phyloP scores from a whole-genome alignment of 2,888 invertebrate genomes.

The Carpatolechia fugitivella region DNA sequence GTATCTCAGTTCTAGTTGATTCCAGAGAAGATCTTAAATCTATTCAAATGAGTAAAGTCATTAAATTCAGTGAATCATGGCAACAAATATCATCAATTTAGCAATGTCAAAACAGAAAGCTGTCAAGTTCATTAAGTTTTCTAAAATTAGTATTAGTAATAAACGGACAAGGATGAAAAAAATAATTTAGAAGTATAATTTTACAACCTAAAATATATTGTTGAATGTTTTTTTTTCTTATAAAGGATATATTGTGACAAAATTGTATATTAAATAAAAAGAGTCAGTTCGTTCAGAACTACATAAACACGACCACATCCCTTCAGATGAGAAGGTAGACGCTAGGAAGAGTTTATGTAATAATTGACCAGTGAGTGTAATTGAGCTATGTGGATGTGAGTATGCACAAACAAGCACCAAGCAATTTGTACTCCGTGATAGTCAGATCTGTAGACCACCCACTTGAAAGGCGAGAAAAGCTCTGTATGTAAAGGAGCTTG shows the following conservation, averaged over 20 bases:
- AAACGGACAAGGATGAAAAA: too few species aligned
- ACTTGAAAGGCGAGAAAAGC: conserved; percentile 19
- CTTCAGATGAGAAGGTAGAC: not conserved
- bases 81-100: too few species aligned
- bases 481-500: not conserved
- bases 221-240: too few species aligned
- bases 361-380: conserved; percentile 55
- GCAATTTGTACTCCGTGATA: conserved; percentile 55
- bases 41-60: not conserved
- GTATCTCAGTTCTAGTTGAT: conserved; percentile 29
- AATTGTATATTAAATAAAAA: too few species aligned
- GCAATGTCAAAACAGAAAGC: too few species aligned
- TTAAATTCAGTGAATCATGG: too few species aligned
- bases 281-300: not conserved
- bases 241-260: too few species aligned
- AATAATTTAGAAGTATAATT: too few species aligned
- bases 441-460: conserved; percentile 50
- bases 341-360: conserved; percentile 54
- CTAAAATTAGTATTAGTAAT: too few species aligned
- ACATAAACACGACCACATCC: not conserved
- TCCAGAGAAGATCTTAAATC: not conserved
- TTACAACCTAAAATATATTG: too few species aligned
- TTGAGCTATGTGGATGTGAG: conserved; percentile 50
- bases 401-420: conserved; percentile 46
- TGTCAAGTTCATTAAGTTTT: too few species aligned